A percentile compares a stretch with the other conserved stretches of the same genome.
Evolutionary conservation across 2,797 vertebrate species (phyloP).

Genomic region (Coendou prehensilis): DNA sequence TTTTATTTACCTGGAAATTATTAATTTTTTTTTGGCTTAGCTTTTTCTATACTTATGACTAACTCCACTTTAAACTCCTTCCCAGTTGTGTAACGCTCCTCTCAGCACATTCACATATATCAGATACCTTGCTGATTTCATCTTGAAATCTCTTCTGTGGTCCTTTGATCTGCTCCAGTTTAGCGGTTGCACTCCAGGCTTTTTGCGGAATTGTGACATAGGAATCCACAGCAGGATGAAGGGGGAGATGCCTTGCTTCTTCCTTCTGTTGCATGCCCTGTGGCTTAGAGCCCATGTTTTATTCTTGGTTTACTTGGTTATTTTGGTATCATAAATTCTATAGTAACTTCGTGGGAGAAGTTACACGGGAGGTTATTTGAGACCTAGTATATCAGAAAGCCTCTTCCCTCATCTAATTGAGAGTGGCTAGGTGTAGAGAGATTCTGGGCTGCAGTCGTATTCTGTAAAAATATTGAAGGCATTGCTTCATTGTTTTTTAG

Average conservation of each 20-base stretch:
- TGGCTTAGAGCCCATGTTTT: not conserved
- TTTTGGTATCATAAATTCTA: slow-evolving; percentile 1
- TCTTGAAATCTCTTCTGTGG: slow-evolving; percentile 34
- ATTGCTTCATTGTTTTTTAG: slow-evolving; percentile 36
- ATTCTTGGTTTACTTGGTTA: slow-evolving; percentile 46
- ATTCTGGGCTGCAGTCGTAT: slow-evolving; percentile 3
- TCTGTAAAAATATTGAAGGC: slow-evolving; percentile 31
- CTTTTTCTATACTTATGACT: slow-evolving; percentile 11
- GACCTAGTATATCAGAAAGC: not conserved
- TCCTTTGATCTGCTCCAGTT: slow-evolving; percentile 6
- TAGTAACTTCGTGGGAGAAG: not conserved
- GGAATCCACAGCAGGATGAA: slow-evolving; percentile 9
- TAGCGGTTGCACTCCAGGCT: not conserved
- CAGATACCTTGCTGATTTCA: slow-evolving; percentile 5
- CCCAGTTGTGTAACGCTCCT: not conserved
- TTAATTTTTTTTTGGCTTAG: not conserved
- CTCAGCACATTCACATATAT: not conserved
- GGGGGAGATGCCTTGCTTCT: not conserved
- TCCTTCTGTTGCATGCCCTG: not conserved
- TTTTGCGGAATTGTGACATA: slow-evolving; percentile 20
- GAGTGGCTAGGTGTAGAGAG: not conserved
- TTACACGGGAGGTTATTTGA: not conserved
- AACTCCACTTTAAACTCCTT: not conserved
- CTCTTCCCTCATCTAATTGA: slow-evolving; percentile 53
- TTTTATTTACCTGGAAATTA: slow-evolving; percentile 53